Conservation (phyloP, 2,797 vertebrate species). For the Acridotheres tristis region DNA sequence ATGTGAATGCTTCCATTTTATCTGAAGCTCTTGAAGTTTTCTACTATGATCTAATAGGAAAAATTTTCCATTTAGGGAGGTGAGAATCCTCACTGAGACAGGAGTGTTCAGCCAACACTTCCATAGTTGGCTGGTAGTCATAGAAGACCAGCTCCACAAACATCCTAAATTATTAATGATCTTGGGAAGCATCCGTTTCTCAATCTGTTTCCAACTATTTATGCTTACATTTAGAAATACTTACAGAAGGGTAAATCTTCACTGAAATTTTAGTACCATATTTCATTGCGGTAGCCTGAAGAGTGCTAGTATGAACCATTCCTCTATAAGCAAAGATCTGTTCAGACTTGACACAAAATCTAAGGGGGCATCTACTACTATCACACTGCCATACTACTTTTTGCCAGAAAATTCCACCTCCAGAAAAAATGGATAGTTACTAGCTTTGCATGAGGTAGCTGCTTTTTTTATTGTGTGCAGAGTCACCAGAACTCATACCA, state of each 20-base stretch:
- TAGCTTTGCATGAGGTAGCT: background rate
- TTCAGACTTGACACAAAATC: background rate
- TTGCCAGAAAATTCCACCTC: background rate
- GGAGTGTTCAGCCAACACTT: constrained; percentile 23
- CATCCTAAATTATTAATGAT: background rate
- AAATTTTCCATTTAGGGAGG: constrained; percentile 27
- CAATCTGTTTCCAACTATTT: background rate
- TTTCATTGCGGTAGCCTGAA: background rate
- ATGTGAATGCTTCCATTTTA: background rate
- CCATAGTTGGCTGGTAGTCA: background rate
- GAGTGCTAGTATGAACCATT: background rate
- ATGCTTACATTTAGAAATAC: background rate
- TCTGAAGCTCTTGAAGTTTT: constrained; percentile 28
- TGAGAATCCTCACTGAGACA: background rate
- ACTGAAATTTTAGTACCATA: background rate
- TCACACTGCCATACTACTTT: background rate
- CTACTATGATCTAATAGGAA: constrained; percentile 34
- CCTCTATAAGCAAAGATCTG: background rate
- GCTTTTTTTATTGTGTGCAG: background rate
- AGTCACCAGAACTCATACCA: background rate
- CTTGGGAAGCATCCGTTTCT: background rate
- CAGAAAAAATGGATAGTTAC: background rate
- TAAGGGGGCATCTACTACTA: background rate
- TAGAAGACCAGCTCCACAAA: background rate
- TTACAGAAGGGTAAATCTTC: background rate